Evolutionary conservation across 2,797 vertebrate species (phyloP).

Genomic region (Sebastiscus tertius): DNA sequence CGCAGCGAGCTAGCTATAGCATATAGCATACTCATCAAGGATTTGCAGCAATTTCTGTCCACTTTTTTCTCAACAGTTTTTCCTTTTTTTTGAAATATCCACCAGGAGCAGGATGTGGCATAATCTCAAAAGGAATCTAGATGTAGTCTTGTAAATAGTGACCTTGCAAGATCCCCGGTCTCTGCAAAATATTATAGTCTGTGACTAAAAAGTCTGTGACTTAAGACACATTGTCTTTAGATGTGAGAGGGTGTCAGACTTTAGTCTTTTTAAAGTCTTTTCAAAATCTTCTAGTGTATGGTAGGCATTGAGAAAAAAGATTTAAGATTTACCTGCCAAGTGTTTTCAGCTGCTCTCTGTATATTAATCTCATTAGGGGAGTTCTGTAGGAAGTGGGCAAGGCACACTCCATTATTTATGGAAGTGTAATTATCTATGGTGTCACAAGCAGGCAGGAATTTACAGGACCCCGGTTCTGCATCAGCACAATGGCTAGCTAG

Average conservation of each 20-base stretch:
- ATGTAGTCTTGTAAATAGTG: not conserved
- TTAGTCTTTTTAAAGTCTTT: not conserved
- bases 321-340: constrained; percentile 60
- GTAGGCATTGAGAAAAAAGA: constrained; percentile 3
- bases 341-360: constrained; percentile 60
- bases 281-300: not conserved
- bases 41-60: not conserved
- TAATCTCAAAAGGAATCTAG: not conserved
- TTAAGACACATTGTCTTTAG: not conserved
- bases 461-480: constrained; percentile 79
- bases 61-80: not conserved
- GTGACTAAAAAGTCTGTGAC: not conserved
- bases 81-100: too few species aligned
- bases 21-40: not conserved
- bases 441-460: constrained; percentile 80
- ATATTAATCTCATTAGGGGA: constrained; percentile 79
- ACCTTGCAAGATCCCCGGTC: too few species aligned
- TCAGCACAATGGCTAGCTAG: constrained; percentile 77
- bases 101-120: too few species aligned
- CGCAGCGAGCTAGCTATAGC: not conserved
- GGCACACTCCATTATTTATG: constrained; percentile 81
- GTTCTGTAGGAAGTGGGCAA: constrained; percentile 75
- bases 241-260: not conserved
- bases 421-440: constrained; percentile 82
- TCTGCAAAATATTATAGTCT: too few species aligned